phyloP scores from a whole-genome alignment of 2,113 vertebrate genomes.

The Pyxicephalus adspersus region DNA sequence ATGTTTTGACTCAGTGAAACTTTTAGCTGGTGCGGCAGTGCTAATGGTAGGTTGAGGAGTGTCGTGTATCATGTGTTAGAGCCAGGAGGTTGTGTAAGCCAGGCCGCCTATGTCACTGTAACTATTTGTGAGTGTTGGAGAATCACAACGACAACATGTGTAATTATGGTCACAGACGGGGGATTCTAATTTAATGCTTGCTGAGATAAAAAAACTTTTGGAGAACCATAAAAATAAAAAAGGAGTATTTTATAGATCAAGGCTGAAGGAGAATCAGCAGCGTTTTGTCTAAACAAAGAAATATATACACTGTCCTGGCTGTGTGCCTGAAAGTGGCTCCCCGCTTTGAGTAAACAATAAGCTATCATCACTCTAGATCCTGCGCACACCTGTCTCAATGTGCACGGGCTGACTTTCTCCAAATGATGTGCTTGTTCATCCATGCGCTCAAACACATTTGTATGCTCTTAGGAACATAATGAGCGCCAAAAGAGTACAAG shows the following conservation, averaged over 20 bases:
- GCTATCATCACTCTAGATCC: slow-evolving; percentile 28
- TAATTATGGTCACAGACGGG: slow-evolving; percentile 25
- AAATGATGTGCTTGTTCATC: neutral
- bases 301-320: neutral
- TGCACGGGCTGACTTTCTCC: neutral
- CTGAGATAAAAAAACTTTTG: neutral
- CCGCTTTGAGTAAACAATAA: slow-evolving; percentile 14
- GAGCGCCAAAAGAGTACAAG: neutral
- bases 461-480: slow-evolving; percentile 20
- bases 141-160: neutral
- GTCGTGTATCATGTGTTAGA: too few relatives aligned
- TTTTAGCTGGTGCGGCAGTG: neutral
- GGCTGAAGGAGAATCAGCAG: slow-evolving; percentile 11
- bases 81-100: neutral
- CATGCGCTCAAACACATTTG: neutral
- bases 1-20: neutral
- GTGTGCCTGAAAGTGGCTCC: slow-evolving; percentile 6
- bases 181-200: neutral
- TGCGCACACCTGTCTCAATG: slow-evolving; percentile 26
- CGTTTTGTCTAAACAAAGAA: slow-evolving; percentile 41
- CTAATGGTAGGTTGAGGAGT: neutral
- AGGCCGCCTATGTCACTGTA: neutral
- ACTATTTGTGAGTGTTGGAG: neutral
- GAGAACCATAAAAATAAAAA: neutral
- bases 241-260: slow-evolving; percentile 23